Evolutionary conservation across 2,888 invertebrate species (phyloP).

Genomic region (Pterobdella sp.): DNA sequence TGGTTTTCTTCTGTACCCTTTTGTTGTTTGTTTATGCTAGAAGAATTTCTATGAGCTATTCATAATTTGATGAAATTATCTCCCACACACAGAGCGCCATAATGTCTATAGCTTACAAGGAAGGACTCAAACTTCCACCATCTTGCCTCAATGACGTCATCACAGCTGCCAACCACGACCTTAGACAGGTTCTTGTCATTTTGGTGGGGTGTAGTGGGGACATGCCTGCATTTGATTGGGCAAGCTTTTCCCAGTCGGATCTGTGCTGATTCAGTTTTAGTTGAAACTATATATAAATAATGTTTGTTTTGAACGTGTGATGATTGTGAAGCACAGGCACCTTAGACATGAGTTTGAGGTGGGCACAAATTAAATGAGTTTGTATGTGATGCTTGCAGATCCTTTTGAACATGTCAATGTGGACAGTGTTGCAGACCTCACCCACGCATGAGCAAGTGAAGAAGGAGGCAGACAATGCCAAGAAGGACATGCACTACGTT

Average conservation of each 20-base stretch:
- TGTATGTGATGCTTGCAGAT: slow-evolving; percentile 46
- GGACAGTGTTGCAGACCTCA: slow-evolving; percentile 59
- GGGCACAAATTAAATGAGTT: too few relatives aligned
- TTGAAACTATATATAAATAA: too few relatives aligned
- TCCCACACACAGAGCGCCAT: slow-evolving; percentile 65
- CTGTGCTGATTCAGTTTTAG: too few relatives aligned
- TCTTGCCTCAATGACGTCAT: slow-evolving; percentile 77
- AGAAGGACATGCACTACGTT: slow-evolving; percentile 77
- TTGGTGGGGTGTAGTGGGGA: too few relatives aligned
- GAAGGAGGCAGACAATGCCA: slow-evolving; percentile 58
- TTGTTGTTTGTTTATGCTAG: background rate
- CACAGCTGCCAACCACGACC: slow-evolving; percentile 77
- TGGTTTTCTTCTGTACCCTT: slow-evolving; percentile 44
- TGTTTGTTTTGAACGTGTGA: too few relatives aligned
- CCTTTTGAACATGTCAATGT: slow-evolving; percentile 77
- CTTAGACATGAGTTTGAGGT: too few relatives aligned
- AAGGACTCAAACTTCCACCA: slow-evolving; percentile 68
- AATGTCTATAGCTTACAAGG: slow-evolving; percentile 82
- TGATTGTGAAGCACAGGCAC: too few relatives aligned
- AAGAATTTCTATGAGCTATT: background rate
- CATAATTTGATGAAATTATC: background rate
- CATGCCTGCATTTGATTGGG: too few relatives aligned
- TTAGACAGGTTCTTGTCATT: slow-evolving; percentile 75
- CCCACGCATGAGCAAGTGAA: slow-evolving; percentile 56
- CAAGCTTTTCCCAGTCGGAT: too few relatives aligned